Evolutionary conservation across 2,888 invertebrate genomes (phyloP), one percentile per base, ranked within the genome.

Genomic region (Himalopsyche kuldschensis): DNA sequence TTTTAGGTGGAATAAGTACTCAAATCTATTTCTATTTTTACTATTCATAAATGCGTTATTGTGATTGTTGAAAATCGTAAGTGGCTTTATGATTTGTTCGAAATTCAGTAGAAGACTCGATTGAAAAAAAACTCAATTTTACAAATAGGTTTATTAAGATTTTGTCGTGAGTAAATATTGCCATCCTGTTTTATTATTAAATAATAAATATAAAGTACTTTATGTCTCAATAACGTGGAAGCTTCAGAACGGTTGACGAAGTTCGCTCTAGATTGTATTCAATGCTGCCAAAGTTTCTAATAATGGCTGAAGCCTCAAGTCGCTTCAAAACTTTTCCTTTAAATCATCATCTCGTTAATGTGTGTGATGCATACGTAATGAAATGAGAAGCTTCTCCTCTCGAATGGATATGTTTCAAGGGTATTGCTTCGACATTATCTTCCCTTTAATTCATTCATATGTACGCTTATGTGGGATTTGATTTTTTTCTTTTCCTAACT

Each of bases 331-430:
- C 84, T 84, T 84, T 75, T 75, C 81, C 78, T 84, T 81, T 84
- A 84, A 84, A 84, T 84, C 84, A 84, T 75, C 75, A 84, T 81
- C 47, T 48, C 78, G 84, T 84, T 81, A 84, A 81, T 69, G 30
- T 69, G 69, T 69, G 69, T 69, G 69, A 69, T 69, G 69, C 69
- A 69, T 69, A 69, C 69, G 69, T 69, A 69, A 69, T 69, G 69
- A 69, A 27, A 69, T 69, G 69, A 69, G 27, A 69, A 69, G 69
- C 30, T 69, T 69, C 27, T 24, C 27, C 20, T 69, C 27, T 69
- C 69, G 27, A 27, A 27, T 69, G 69, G 69, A 69, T 27, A 69
- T 30, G 69, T 69, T 63, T 69, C 69, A 69, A 69, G 69, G 69
- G 30, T 69, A 69, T 69, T 69, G 69, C 69, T 69, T 69, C 30